Evolutionary conservation across 2,888 invertebrate species (phyloP).

Genomic region (Coronaproctus castanopsis): DNA sequence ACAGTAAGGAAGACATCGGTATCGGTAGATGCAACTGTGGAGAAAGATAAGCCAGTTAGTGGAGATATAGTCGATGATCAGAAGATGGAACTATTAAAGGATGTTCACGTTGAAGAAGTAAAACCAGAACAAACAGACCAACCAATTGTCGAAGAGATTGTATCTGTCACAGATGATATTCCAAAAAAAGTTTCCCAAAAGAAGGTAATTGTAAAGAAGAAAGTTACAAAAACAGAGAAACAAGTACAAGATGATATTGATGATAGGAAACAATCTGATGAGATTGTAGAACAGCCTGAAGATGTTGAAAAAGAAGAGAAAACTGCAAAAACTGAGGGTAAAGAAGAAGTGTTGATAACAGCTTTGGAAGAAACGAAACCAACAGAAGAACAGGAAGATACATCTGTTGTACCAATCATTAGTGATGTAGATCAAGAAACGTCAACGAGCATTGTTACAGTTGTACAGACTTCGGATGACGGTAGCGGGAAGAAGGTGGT

Average conservation of each 20-base stretch:
- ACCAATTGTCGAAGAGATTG: too few species aligned
- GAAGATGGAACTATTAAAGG: too few species aligned
- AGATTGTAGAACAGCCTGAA: constrained; percentile 21
- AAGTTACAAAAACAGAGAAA: constrained; percentile 7
- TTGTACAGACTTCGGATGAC: too few species aligned
- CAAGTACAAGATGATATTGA: too few species aligned
- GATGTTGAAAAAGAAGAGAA: constrained; percentile 15
- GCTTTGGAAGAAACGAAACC: constrained; percentile 5
- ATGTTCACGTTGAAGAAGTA: constrained; percentile 65
- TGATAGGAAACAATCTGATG: constrained; percentile 18
- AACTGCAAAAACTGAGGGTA: too few species aligned
- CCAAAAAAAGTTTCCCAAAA: neutral
- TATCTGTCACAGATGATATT: neutral
- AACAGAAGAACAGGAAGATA: constrained; percentile 5
- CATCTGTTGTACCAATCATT: neutral
- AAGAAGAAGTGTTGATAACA: constrained; percentile 23
- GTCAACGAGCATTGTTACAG: constrained; percentile 1
- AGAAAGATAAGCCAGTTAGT: constrained; percentile 42
- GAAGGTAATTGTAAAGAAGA: constrained; percentile 1
- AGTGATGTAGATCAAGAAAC: constrained; percentile 9
- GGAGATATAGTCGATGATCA: constrained; percentile 82
- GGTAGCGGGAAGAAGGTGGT: constrained; percentile 11
- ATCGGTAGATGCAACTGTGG: neutral
- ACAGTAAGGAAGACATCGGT: constrained; percentile 5
- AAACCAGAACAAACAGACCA: constrained; percentile 22